Evolutionary conservation across 2,113 vertebrate genomes (phyloP).

Genomic region (Opisthocomus hoazin): DNA sequence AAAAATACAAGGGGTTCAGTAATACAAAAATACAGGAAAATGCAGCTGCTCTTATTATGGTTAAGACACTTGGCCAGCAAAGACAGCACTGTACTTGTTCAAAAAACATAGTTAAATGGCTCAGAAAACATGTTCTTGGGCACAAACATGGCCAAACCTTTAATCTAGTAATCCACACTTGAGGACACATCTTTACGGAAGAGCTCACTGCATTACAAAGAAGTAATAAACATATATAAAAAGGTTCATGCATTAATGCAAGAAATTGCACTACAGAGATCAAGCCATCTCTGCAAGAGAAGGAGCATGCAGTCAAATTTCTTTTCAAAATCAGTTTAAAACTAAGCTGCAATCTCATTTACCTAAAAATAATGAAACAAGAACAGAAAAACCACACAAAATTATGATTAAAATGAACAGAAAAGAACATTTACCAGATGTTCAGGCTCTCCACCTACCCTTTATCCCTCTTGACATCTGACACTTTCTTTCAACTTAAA

Average conservation of each 20-base stretch:
- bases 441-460: background rate
- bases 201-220: background rate
- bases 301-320: background rate
- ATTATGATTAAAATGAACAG: constrained; percentile 12
- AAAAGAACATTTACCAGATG: constrained; percentile 2
- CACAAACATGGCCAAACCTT: background rate
- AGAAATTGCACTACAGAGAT: background rate
- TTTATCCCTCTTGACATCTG: background rate
- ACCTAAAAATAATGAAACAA: background rate
- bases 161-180: background rate
- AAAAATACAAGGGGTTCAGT: background rate
- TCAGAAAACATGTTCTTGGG: background rate
- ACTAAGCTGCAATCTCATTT: constrained; percentile 4
- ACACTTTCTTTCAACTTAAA: constrained; percentile 18
- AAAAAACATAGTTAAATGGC: background rate
- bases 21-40: background rate
- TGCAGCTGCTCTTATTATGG: background rate
- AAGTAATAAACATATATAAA: background rate
- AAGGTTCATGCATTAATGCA: background rate
- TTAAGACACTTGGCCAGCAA: background rate
- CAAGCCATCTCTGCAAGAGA: background rate
- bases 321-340: background rate
- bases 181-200: background rate
- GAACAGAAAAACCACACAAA: background rate
- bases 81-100: background rate